Base-by-base conservation (phyloP, 2,113 vertebrate genomes). In the Sinocyclocheilus maitianheensis region DNA sequence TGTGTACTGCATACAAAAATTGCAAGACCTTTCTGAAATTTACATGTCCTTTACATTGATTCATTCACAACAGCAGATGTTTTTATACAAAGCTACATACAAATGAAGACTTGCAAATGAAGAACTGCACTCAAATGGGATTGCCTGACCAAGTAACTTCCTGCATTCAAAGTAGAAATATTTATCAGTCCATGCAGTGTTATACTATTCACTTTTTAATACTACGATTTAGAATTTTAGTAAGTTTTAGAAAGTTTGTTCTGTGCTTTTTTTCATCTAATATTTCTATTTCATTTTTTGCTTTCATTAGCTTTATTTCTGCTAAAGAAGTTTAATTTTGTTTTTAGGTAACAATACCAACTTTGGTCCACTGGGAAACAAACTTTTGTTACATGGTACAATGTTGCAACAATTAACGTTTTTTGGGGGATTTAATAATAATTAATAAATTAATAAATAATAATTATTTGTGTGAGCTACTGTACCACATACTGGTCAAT, bases 61-160 rank as follows among this genome's bases (percentile, higher is more conserved):
- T 24, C 1, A 46, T 75, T 75, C 20, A 48, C 20, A 13, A 40
- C n/a, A 6, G 71, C 37, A 46, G 72, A 46, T 11, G 5, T 75
- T 24, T 74, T 75, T 46, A 75, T 48, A 11, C 72, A 75, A 48
- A 24, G 22, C 11, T 24, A 48, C 40, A 46, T 46, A 46, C 71
- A 75, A 74, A 74, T 74, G 20, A 74, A 74, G 71, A 46, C 22
- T 75, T 48, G 40, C 20, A 75, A 75, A 46, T 75, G 22, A 46
- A 46, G 10, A 46, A 14, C 2, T 75, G 40, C 43, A 37, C 67
- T 40, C 18, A 20, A 40, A 71, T 40, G 16, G 34, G 67, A 34
- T 16, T 34, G 65, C 7, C 30, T 69, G 10, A 6, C 0, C 9
- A 74, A 34, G 2, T 34, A 69, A 22, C 37, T 43, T 72, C 7